Conservation (phyloP, 2,888 invertebrate genomes). For the Eupeodes luniger region DNA sequence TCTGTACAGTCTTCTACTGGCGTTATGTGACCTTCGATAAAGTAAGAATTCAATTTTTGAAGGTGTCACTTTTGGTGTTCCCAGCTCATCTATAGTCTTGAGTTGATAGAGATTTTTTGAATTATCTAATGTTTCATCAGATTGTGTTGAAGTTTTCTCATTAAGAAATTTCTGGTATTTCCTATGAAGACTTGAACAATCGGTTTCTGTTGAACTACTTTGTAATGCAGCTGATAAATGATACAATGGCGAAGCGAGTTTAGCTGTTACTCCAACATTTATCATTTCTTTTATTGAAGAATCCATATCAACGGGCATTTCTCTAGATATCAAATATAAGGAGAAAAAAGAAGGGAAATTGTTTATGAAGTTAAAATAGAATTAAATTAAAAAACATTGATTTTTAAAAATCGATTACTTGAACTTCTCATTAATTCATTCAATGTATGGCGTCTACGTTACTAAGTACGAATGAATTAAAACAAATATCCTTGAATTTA, state of each 20-base stretch:
- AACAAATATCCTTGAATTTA: background rate
- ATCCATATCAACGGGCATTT: constrained; percentile 37
- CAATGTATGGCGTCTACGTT: background rate
- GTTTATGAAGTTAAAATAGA: background rate
- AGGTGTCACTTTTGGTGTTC: constrained; percentile 77
- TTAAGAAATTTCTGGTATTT: constrained; percentile 72
- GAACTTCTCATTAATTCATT: background rate
- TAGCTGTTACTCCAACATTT: constrained; percentile 82
- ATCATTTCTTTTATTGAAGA: constrained; percentile 40
- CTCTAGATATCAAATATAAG: background rate
- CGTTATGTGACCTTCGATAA: constrained; percentile 75
- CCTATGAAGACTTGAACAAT: constrained; percentile 74
- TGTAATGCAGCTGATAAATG: constrained; percentile 77
- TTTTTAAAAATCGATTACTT: constrained; percentile 12
- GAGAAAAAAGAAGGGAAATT: background rate
- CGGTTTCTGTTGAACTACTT: constrained; percentile 81
- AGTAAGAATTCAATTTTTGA: constrained; percentile 82
- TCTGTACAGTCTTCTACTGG: constrained; percentile 82
- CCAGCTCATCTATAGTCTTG: constrained; percentile 74
- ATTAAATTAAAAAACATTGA: background rate
- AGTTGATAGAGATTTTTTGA: constrained; percentile 81
- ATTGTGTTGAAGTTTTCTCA: constrained; percentile 68
- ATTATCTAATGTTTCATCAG: constrained; percentile 68
- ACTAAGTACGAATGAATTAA: too few relatives aligned
- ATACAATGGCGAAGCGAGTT: constrained; percentile 80